These are phyloP conservation scores for Alsophila aescularia DNA, from an alignment of 2,888 invertebrate genomes.

Conservation along the genomic window DNA sequence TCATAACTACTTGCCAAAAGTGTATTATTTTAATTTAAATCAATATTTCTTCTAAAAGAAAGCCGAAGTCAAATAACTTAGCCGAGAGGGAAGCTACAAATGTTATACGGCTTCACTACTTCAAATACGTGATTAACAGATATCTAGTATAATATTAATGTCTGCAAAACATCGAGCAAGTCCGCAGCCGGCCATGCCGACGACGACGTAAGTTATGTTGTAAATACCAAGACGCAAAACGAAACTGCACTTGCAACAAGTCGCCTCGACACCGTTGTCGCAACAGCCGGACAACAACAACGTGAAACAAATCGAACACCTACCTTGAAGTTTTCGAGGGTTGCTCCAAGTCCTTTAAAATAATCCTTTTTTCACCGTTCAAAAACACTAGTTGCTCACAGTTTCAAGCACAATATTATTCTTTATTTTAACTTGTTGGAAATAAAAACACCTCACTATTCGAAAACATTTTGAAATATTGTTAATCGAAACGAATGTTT, in stretches of 20 bases:
- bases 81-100: slow-evolving; percentile 13
- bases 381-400: slow-evolving; percentile 50
- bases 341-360: slow-evolving; percentile 51
- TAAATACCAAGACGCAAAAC: slow-evolving; percentile 67
- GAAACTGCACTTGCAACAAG: slow-evolving; percentile 67
- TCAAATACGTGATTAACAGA: slow-evolving; percentile 4
- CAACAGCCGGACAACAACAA: slow-evolving; percentile 31
- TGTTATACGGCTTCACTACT: not conserved
- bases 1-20: too few relatives aligned
- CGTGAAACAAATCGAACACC: slow-evolving; percentile 42
- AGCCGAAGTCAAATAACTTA: not conserved
- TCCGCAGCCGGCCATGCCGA: slow-evolving; percentile 55
- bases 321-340: slow-evolving; percentile 67
- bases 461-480: slow-evolving; percentile 70
- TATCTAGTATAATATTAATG: slow-evolving; percentile 46
- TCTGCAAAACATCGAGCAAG: slow-evolving; percentile 62
- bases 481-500: slow-evolving; percentile 51
- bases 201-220: slow-evolving; percentile 60
- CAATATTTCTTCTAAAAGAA: not conserved
- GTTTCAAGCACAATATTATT: slow-evolving; percentile 38
- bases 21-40: too few relatives aligned
- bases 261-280: slow-evolving; percentile 54
- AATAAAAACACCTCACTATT: slow-evolving; percentile 71
- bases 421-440: slow-evolving; percentile 36
- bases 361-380: slow-evolving; percentile 62